phyloP scores from a whole-genome alignment of 1,140 invertebrate species.

The Zophobas atratus region DNA sequence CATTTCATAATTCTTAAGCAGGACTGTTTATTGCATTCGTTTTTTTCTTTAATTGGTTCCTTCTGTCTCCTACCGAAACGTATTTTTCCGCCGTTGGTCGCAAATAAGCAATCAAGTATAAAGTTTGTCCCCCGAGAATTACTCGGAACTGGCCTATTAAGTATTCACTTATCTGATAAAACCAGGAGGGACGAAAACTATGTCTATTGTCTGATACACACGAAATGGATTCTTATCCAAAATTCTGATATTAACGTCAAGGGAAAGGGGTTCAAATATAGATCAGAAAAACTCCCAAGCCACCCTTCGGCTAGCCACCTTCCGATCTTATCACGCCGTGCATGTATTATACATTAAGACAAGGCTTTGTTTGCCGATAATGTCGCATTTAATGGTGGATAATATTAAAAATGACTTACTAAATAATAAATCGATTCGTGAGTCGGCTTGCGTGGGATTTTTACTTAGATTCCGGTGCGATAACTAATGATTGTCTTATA shows the following conservation, averaged over 20 bases:
- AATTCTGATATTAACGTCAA: constrained; percentile 42
- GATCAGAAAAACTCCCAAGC: constrained; percentile 39
- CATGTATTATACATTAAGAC: constrained; percentile 60
- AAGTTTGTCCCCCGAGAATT: constrained; percentile 10
- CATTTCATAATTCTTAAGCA: constrained; percentile 13
- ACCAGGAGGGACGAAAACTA: constrained; percentile 30
- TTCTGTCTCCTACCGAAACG: constrained; percentile 4
- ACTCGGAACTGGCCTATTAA: constrained; percentile 37
- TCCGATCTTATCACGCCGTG: constrained; percentile 47
- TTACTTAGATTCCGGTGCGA: constrained; percentile 51
- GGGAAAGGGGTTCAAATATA: constrained; percentile 39
- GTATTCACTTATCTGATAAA: constrained; percentile 37
- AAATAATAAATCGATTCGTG: constrained; percentile 62
- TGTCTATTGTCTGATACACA: constrained; percentile 39
- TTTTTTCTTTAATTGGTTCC: constrained; percentile 8
- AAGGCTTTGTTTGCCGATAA: constrained; percentile 56
- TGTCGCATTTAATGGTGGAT: constrained; percentile 58
- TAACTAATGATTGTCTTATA: constrained; percentile 56
- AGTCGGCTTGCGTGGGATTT: constrained; percentile 56
- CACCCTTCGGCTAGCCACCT: constrained; percentile 23
- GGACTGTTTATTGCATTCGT: constrained; percentile 22
- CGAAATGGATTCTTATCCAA: constrained; percentile 40
- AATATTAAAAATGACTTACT: constrained; percentile 60
- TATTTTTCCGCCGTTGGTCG: constrained; percentile 2
- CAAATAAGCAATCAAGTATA: constrained; percentile 11